Conservation (phyloP, 1,140 invertebrate species). For the Rhagoletis pomonella region DNA sequence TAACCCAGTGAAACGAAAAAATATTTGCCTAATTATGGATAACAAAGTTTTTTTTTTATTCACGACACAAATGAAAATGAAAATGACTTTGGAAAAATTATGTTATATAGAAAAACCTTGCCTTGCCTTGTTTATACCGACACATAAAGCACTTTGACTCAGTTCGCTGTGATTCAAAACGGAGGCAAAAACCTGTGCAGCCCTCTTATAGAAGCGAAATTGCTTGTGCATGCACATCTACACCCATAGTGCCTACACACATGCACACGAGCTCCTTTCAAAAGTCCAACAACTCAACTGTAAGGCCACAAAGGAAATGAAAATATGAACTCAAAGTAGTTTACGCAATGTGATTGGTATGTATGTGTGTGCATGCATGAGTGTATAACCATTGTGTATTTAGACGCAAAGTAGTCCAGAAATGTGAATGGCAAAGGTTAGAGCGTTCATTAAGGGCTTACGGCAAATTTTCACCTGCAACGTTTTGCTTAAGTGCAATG, state of each 20-base stretch:
- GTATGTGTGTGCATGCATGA: neutral
- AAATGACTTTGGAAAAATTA: no score
- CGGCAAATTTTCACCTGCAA: neutral
- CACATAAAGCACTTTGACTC: no score
- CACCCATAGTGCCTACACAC: neutral
- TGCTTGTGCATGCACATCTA: no score
- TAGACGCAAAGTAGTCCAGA: neutral
- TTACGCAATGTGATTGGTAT: neutral
- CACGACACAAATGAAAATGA: no score
- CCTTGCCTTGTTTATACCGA: no score
- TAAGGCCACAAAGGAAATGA: conserved; percentile 45
- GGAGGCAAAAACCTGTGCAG: no score
- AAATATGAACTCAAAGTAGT: conserved; percentile 34
- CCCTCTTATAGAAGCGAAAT: no score
- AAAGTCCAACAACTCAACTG: conserved; percentile 43
- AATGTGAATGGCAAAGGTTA: neutral
- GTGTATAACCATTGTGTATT: neutral
- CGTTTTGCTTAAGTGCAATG: conserved; percentile 11
- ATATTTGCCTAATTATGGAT: no score
- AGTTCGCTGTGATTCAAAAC: no score
- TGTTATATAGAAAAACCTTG: no score
- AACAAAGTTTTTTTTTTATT: no score
- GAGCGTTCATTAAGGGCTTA: neutral
- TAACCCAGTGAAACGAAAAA: no score
- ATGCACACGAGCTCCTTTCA: neutral